A percentile compares a stretch with the other conserved stretches of the same genome.
Evolutionary conservation across 2,888 invertebrate species (phyloP).

Genomic region (Pantelozetes paolii): DNA sequence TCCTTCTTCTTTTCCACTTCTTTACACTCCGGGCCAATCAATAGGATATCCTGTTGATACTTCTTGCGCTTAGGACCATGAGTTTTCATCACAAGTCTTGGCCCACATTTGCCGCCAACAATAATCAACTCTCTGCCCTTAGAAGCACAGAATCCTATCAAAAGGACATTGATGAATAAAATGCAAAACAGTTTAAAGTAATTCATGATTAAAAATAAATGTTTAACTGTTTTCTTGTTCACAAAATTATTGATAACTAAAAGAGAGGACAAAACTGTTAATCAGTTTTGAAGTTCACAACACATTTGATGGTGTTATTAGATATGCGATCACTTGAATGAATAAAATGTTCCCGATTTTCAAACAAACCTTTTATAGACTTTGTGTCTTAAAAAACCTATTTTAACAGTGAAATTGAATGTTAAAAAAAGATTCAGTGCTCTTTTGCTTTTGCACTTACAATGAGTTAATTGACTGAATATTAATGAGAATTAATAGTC

Average conservation of each 20-base stretch:
- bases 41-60: not conserved
- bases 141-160: not conserved
- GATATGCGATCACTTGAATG: too few relatives aligned
- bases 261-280: not conserved
- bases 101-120: constrained; percentile 20
- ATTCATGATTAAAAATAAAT: constrained; percentile 8
- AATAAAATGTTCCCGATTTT: too few relatives aligned
- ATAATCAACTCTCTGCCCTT: constrained; percentile 25
- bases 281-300: not conserved
- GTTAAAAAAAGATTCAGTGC: not conserved
- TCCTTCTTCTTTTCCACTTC: constrained; percentile 2
- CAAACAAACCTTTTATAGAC: too few relatives aligned
- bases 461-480: not conserved
- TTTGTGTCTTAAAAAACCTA: not conserved
- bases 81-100: constrained; percentile 12
- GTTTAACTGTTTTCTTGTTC: too few relatives aligned
- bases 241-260: not conserved
- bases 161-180: not conserved
- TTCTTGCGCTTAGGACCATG: not conserved
- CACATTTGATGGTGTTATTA: too few relatives aligned
- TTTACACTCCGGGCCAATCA: constrained; percentile 14
- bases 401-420: not conserved
- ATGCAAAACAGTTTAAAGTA: not conserved
- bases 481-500: constrained; percentile 4
- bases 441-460: not conserved